A percentile compares a stretch with the other conserved stretches of the same genome.
phyloP scores from a whole-genome alignment of 2,113 vertebrate genomes.

The Datnioides undecimradiatus region DNA sequence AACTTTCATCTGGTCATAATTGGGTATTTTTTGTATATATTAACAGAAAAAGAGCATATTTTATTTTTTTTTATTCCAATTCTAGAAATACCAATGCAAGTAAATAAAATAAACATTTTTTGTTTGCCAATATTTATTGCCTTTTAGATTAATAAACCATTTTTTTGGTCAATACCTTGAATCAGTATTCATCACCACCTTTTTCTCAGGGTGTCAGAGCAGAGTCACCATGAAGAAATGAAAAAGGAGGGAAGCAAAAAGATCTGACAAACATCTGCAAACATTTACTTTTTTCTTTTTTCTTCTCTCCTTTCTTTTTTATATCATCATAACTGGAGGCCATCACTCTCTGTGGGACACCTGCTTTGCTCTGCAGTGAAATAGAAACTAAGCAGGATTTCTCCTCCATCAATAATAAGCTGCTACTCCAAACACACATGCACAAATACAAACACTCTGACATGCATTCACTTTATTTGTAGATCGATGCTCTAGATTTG shows the following conservation, averaged over 20 bases:
- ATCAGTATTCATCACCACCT: neutral
- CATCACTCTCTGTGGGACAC: conserved; percentile 17
- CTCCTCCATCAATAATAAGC: conserved; percentile 63
- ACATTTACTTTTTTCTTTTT: neutral
- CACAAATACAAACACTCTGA: conserved; percentile 42
- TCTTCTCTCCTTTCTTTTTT: too few relatives aligned
- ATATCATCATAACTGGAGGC: conserved; percentile 1
- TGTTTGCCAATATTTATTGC: neutral
- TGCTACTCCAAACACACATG: conserved; percentile 42
- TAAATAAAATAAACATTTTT: too few relatives aligned
- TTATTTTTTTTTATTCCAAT: too few relatives aligned
- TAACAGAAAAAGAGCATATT: too few relatives aligned
- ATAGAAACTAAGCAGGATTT: conserved; percentile 71
- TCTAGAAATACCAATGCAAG: too few relatives aligned
- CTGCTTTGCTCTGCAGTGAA: conserved; percentile 37
- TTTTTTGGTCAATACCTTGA: neutral
- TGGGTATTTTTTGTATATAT: too few relatives aligned
- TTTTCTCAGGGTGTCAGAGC: neutral
- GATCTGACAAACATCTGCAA: neutral
- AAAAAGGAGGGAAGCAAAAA: neutral
- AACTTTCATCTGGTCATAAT: too few relatives aligned
- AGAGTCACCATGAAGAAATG: neutral
- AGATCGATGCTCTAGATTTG: too few relatives aligned
- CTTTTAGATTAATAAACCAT: neutral
- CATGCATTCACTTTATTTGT: conserved; percentile 29